phyloP scores from a whole-genome alignment of 2,113 vertebrate genomes.

The Amphiprion percula region DNA sequence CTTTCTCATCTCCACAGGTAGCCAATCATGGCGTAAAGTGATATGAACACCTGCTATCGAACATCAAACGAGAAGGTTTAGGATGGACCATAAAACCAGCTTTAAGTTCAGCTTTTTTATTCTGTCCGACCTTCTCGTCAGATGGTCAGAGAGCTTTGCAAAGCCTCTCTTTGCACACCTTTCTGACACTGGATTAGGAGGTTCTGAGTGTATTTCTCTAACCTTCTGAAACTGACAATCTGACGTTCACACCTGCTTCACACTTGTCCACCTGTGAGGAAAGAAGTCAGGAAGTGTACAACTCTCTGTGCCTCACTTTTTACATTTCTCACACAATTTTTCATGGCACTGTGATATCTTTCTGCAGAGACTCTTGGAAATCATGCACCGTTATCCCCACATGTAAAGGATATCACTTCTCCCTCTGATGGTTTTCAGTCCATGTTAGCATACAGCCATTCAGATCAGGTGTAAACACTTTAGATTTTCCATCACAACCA shows the following conservation, averaged over 20 bases:
- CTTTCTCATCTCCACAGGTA: neutral
- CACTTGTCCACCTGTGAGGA: neutral
- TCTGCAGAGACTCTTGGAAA: neutral
- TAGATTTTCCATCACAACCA: neutral
- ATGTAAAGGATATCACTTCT: neutral
- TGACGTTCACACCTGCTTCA: neutral
- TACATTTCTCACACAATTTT: neutral
- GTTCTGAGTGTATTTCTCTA: neutral
- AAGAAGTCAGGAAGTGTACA: neutral
- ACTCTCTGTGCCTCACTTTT: neutral
- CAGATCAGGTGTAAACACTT: conserved; percentile 2
- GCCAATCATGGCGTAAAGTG: neutral
- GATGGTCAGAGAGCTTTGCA: neutral
- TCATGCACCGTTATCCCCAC: neutral
- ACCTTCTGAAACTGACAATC: neutral
- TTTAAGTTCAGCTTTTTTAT: neutral
- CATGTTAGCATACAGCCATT: neutral
- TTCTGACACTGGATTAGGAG: neutral
- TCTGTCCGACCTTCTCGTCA: neutral
- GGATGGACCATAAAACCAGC: neutral
- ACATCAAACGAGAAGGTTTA: too few species aligned
- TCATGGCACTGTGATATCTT: neutral
- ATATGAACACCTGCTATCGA: neutral
- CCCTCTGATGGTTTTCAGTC: neutral
- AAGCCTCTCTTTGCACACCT: neutral